phyloP scores from a whole-genome alignment of 2,113 vertebrate genomes.

The Eulemur macaco region DNA sequence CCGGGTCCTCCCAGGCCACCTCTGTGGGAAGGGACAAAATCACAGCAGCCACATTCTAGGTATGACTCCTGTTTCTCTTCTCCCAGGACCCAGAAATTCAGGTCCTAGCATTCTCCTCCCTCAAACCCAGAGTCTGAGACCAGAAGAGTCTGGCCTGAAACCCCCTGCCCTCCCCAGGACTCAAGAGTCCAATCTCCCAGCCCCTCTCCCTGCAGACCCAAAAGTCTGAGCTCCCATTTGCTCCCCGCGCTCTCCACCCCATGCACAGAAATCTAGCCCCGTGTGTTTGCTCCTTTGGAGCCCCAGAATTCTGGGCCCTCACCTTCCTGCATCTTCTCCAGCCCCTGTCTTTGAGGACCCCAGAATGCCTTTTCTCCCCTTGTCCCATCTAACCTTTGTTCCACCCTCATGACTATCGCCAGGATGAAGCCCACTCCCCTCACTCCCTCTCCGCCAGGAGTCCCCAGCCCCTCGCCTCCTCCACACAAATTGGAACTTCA shows the following conservation, averaged over 20 bases:
- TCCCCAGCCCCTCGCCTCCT: conserved; percentile 74
- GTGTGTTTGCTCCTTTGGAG: neutral
- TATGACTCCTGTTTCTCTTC: conserved; percentile 30
- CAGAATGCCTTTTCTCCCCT: conserved; percentile 7
- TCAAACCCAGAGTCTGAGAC: conserved; percentile 81
- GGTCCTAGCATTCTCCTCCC: conserved; percentile 84
- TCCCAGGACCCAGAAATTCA: neutral
- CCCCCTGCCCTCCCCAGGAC: neutral
- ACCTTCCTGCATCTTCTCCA: neutral
- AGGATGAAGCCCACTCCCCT: conserved; percentile 77
- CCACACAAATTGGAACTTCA: conserved; percentile 88
- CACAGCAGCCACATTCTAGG: conserved; percentile 51
- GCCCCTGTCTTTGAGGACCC: neutral
- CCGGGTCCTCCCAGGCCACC: neutral
- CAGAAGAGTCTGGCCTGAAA: neutral
- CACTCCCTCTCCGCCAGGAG: conserved; percentile 68
- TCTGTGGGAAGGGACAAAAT: conserved; percentile 27
- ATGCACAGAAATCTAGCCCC: neutral
- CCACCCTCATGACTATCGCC: conserved; percentile 63
- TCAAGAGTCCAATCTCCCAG: neutral
- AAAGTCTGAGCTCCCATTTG: neutral
- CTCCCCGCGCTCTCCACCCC: neutral
- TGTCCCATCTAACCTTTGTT: conserved; percentile 39
- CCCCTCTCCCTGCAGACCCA: neutral
- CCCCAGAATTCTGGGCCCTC: neutral